phyloP scores from a whole-genome alignment of 2,888 invertebrate genomes.

The Dasypogon diadema region DNA sequence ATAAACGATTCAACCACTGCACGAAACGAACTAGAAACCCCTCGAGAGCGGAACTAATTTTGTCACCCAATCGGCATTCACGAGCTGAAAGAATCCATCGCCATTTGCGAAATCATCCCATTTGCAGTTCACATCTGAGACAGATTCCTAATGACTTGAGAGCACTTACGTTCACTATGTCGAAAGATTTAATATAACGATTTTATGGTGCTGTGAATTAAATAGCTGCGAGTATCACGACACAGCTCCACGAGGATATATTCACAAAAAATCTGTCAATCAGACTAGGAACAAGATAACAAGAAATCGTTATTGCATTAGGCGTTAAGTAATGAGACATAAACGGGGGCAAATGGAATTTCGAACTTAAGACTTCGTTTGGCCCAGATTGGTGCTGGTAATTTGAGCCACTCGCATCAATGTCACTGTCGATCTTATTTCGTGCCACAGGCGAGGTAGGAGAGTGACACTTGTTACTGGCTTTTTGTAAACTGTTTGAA shows the following conservation, averaged over 20 bases:
- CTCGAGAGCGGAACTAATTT: conserved; percentile 3
- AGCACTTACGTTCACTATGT: neutral
- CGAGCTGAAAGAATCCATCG: neutral
- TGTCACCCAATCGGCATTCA: conserved; percentile 22
- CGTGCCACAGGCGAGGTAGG: neutral
- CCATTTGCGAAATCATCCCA: conserved; percentile 7
- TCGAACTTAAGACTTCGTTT: neutral
- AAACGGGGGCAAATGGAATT: conserved; percentile 48
- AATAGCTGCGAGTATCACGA: conserved; percentile 11
- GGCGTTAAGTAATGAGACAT: conserved; percentile 45
- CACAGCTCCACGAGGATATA: neutral
- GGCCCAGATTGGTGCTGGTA: conserved; percentile 3
- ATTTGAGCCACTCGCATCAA: conserved; percentile 36
- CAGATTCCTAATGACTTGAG: neutral
- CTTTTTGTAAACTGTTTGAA: conserved; percentile 15
- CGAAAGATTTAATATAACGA: conserved; percentile 26
- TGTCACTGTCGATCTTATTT: conserved; percentile 38
- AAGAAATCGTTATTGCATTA: conserved; percentile 23
- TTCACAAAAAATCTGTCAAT: conserved; percentile 33
- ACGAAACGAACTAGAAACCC: conserved; percentile 15
- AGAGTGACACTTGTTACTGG: conserved; percentile 30
- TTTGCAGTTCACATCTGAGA: neutral
- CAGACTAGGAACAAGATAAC: conserved; percentile 15
- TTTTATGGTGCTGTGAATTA: neutral
- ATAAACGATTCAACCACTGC: neutral